Evolutionary conservation across 2,797 vertebrate genomes (phyloP), one percentile per base, ranked within the genome.

Genomic region (Fistularia commersonii): DNA sequence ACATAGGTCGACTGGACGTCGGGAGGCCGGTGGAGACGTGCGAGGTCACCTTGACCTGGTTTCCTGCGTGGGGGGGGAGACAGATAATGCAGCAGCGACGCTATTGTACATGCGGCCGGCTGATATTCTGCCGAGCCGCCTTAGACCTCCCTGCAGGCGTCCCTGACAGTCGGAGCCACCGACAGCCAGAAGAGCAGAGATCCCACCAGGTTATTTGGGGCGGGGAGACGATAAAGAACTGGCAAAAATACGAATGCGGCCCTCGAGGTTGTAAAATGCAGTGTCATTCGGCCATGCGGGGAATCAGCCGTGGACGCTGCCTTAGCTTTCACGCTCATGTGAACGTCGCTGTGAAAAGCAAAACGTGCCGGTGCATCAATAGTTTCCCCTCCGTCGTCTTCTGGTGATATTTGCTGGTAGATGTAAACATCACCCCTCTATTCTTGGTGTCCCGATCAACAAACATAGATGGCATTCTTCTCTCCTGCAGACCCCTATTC

Each of bases 21-120:
- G 23, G 4, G 23, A 23, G 23, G 23, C 23, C 23, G 64, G 55
- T 65, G 54, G 51, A 44, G 50, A 62, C 48, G 45, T 10, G 10
- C 66, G 68, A 74, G 23, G 82, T 89, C 79, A 89, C 86, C 87
- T 90, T 89, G 87, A 87, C 86, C 84, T 84, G 80, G 63, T 86
- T 88, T 76, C 11, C 53, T 69, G 64, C 49, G 58, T 51, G 62
- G 64, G 69, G 58, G 63, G 45, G 43, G 23, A 23, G 23, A 23
- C 23, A 71, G 53, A 63, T 50, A 76, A 63, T 55, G 74, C 69
- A 71, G 67, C 69, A 79, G 54, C 48, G 33, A 57, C 49, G 57
- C 55, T 38, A 64, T 52, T 63, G 56, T 63, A 70, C 62, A 63
- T 79, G 66, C 64, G 81, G 51, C 44, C 61, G 72, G 69, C 80